These are phyloP conservation scores for Enoplosus armatus DNA, from an alignment of 2,797 vertebrate genomes.

Conservation along the genomic window DNA sequence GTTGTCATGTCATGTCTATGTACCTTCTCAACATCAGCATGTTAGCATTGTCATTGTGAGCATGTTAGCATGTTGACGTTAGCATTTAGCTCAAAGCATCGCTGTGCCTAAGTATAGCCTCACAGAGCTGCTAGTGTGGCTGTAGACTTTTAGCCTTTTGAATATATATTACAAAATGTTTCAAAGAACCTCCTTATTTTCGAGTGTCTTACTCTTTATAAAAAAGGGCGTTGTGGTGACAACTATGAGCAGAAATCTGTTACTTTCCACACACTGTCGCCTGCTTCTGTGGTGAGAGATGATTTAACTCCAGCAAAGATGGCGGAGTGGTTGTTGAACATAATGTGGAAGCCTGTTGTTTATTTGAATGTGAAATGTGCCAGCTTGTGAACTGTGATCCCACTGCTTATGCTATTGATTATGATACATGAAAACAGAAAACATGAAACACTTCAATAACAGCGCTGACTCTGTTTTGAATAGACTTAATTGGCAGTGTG, in stretches of 20 bases:
- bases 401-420: conserved; percentile 6
- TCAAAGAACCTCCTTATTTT: background rate
- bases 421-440: background rate
- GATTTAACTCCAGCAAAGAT: background rate
- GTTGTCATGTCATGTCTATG: too few species aligned
- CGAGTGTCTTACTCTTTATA: background rate
- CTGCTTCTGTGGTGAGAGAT: background rate
- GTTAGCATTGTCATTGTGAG: background rate
- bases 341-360: conserved; percentile 13
- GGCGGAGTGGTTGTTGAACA: background rate
- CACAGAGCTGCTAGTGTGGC: background rate
- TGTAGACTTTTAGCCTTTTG: background rate
- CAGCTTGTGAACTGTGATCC: conserved; percentile 21
- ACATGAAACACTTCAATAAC: conserved; percentile 3
- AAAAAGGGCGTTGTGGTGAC: background rate
- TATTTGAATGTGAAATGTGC: conserved; percentile 10
- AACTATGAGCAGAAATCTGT: conserved; percentile 7
- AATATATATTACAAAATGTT: too few species aligned
- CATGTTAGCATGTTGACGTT: background rate
- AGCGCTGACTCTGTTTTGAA: background rate
- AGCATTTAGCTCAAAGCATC: background rate
- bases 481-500: background rate
- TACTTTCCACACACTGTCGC: conserved; percentile 17
- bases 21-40: background rate
- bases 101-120: background rate